phyloP scores from a whole-genome alignment of 53 echinoderm and acorn worm species.

The Luidia sarsii region DNA sequence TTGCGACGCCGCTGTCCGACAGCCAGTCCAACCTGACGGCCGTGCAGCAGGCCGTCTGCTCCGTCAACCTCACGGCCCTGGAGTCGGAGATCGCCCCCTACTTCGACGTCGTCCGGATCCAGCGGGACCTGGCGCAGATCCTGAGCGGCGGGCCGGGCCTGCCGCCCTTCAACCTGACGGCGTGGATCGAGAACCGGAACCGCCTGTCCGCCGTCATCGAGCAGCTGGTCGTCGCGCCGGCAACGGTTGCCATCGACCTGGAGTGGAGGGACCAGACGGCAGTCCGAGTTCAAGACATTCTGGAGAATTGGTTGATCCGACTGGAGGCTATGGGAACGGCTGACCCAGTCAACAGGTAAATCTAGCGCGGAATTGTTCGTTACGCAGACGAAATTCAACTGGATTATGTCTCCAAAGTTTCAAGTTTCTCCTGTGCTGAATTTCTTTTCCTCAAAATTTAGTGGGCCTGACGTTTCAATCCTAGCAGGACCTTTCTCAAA shows the following conservation, averaged over 20 bases:
- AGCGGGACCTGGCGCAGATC: constrained; percentile 24
- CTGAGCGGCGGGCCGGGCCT: constrained; percentile 52
- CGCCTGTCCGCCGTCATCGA: constrained; percentile 27
- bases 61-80: constrained; percentile 54
- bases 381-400: too few relatives aligned
- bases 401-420: too few relatives aligned
- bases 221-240: constrained; percentile 48
- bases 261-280: constrained; percentile 60
- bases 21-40: constrained; percentile 48
- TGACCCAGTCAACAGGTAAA: constrained; percentile 25
- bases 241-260: constrained; percentile 42
- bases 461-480: too few relatives aligned
- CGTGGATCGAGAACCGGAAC: constrained; percentile 28
- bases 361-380: too few relatives aligned
- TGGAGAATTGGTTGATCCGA: constrained; percentile 8
- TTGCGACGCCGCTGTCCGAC: constrained; percentile 23
- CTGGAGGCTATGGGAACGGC: background rate
- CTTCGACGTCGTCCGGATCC: constrained; percentile 23
- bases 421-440: too few relatives aligned
- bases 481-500: too few relatives aligned
- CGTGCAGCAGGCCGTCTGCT: constrained; percentile 61
- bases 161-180: constrained; percentile 69
- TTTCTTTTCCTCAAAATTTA: too few relatives aligned
- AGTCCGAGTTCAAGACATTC: constrained; percentile 32
- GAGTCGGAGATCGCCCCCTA: constrained; percentile 23